A percentile compares a stretch with the other conserved stretches of the same genome.
Conservation (phyloP, 2,888 invertebrate species). For the Lepas anatifera region DNA sequence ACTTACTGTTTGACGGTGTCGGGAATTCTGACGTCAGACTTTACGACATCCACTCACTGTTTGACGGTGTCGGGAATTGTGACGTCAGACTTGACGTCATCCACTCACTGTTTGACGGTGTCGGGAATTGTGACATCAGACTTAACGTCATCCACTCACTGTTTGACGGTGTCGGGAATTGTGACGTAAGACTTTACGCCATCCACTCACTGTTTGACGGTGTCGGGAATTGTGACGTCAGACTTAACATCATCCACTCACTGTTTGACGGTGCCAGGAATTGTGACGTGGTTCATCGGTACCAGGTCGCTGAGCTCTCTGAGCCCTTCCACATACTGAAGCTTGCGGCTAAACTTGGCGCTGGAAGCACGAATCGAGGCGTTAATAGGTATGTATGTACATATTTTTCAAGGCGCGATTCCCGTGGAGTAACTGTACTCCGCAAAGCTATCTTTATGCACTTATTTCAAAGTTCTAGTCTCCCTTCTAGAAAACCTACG, state of each 20-base stretch:
- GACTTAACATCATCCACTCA: neutral
- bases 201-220: neutral
- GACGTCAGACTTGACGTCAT: neutral
- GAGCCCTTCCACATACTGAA: slow-evolving; percentile 61
- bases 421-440: no score
- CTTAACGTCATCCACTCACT: slow-evolving; percentile 37
- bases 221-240: no score
- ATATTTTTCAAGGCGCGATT: no score
- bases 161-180: slow-evolving; percentile 71
- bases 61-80: neutral
- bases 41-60: neutral
- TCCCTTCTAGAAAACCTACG: no score
- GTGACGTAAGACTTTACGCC: no score
- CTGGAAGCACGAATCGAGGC: no score
- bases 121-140: neutral
- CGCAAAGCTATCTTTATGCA: no score
- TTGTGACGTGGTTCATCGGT: slow-evolving; percentile 69
- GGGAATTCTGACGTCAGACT: neutral
- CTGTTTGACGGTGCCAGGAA: slow-evolving; percentile 61
- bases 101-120: neutral
- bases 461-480: no score
- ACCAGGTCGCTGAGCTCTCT: slow-evolving; percentile 57
- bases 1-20: neutral
- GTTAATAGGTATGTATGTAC: no score
- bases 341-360: slow-evolving; percentile 75